Base-by-base conservation (phyloP, 2,797 vertebrate species). In the Parauchenoglanis ngamensis region DNA sequence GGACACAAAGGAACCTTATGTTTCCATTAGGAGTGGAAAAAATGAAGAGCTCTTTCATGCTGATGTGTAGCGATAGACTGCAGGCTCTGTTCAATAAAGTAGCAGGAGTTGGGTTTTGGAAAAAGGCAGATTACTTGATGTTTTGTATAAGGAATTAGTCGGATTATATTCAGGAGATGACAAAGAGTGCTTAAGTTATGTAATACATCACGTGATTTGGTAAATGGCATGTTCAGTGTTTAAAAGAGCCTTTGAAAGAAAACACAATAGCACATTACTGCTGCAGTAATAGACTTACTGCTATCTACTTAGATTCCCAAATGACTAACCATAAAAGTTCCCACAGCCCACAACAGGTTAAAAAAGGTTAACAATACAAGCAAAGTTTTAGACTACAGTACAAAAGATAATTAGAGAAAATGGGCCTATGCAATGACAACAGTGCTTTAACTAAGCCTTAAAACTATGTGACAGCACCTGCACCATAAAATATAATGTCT, bases 1-100 rank as follows among this genome's bases (percentile, higher is more conserved):
- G 87, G 52, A 28, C 35, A 77, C 67, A 72, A 40, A 86, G 73
- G 72, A 83, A 83, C 59, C 46, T 25, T 83, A 23, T 83, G 52
- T 85, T 87, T 79, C 75, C 83, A 85, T 85, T 79, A 72, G 57
- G 65, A 79, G 35, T n/a, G 78, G 78, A 81, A 81, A 81, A 63
- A 78, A 21, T 17, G 7, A 63, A 44, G 40, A 23, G 57, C 5
- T 44, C 59, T 63, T 63, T 68, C 5, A 78, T 15, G 19, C 12
- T 70, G 52, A 84, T 52, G 31, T 67, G 44, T n/a, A 78, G 15
- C 49, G 44, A 76, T 68, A 73, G 61, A 31, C 59, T 72, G 57
- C 57, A 81, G 79, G 57, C 79, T 44, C 40, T 81, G 44, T 19
- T 49, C 21, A 35, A 40, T 25, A 65, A 63, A 31, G 40, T 63